Evolutionary conservation across 2,888 invertebrate species (phyloP).

Genomic region (Lypha dubia): DNA sequence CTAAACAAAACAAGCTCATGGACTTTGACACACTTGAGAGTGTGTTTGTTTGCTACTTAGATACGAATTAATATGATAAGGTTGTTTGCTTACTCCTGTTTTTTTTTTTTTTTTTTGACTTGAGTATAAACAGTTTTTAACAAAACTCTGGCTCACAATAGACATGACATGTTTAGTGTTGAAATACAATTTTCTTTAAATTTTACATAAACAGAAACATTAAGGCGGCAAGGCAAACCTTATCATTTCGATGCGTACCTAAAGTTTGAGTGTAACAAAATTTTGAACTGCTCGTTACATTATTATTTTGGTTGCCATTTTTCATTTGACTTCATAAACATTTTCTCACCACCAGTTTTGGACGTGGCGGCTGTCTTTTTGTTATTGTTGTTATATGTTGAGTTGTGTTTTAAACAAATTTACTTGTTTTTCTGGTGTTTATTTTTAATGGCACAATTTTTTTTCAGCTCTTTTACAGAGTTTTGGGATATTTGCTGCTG

Average conservation of each 20-base stretch:
- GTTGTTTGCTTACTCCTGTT: background rate
- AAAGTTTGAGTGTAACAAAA: background rate
- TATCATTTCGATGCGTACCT: background rate
- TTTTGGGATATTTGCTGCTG: background rate
- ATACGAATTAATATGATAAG: background rate
- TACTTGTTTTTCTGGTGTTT: background rate
- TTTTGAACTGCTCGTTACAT: background rate
- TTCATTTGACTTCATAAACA: background rate
- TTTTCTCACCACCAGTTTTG: background rate
- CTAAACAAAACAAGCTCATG: slow-evolving; percentile 9
- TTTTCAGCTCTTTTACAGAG: background rate
- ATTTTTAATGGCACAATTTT: slow-evolving; percentile 15
- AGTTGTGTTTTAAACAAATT: background rate
- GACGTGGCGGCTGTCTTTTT: background rate
- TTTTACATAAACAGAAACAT: too few species aligned
- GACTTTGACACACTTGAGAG: background rate
- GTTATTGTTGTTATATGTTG: background rate
- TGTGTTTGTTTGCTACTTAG: background rate
- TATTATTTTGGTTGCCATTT: background rate
- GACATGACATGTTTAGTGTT: too few species aligned
- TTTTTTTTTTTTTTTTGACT: background rate
- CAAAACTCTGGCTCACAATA: too few species aligned
- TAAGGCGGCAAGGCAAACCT: background rate
- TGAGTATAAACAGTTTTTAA: too few species aligned
- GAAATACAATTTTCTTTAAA: too few species aligned